phyloP scores from a whole-genome alignment of 1,140 invertebrate genomes.

The Lerema accius region DNA sequence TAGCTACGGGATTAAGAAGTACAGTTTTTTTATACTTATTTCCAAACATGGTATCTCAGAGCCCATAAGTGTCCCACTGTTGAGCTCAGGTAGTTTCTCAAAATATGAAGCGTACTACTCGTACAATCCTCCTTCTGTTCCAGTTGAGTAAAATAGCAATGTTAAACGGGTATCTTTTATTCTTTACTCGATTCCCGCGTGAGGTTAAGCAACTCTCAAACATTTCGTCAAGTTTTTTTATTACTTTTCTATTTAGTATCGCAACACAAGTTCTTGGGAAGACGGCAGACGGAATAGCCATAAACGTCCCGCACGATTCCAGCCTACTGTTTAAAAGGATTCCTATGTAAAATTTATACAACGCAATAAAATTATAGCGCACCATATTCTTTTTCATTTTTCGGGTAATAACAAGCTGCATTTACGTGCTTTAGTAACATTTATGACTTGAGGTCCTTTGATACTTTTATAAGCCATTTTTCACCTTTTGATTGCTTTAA shows the following conservation, averaged over 20 bases:
- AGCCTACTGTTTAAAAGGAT: conserved; percentile 33
- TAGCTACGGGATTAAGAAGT: too few species aligned
- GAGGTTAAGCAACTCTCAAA: conserved; percentile 1
- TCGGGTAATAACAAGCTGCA: conserved; percentile 14
- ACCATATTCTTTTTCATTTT: conserved; percentile 21
- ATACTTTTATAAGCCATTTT: conserved; percentile 11
- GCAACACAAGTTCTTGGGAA: conserved; percentile 27
- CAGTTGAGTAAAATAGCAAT: too few species aligned
- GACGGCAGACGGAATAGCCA: conserved; percentile 24
- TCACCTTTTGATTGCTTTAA: background rate
- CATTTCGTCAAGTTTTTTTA: conserved; percentile 13
- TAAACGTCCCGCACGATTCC: conserved; percentile 23
- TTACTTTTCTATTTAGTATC: conserved; percentile 24
- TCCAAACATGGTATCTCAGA: too few species aligned
- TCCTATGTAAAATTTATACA: conserved; percentile 32
- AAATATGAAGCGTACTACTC: too few species aligned
- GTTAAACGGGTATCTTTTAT: background rate
- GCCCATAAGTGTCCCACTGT: too few species aligned
- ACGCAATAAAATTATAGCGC: conserved; percentile 27
- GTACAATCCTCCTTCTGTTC: too few species aligned
- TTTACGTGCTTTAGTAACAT: background rate
- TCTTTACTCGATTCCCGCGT: background rate
- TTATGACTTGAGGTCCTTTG: conserved; percentile 4
- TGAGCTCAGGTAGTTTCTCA: too few species aligned
- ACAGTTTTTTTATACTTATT: too few species aligned